Conservation (phyloP, 2,113 vertebrate species). For the Zosterops borbonicus region DNA sequence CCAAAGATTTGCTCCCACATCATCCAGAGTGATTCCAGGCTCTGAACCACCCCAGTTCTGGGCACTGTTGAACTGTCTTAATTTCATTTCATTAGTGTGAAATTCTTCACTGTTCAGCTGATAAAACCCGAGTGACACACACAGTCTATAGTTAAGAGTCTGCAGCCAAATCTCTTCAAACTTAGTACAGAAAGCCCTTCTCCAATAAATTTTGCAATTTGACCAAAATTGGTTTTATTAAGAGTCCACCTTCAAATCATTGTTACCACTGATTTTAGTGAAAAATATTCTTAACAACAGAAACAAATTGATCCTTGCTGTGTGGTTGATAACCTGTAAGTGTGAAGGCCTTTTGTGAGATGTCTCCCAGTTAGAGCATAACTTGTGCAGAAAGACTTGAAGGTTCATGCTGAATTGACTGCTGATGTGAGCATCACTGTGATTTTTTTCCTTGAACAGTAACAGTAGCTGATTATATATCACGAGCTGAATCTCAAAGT, state of each 20-base stretch:
- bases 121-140: neutral
- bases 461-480: constrained; percentile 99
- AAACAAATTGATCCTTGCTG: neutral
- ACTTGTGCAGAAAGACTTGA: constrained; percentile 3
- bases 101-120: neutral
- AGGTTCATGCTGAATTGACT: neutral
- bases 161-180: neutral
- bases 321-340: constrained; percentile 4
- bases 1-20: neutral
- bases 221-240: neutral
- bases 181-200: neutral
- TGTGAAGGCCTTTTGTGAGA: constrained; percentile 39
- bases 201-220: neutral
- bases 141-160: neutral
- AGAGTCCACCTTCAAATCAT: neutral
- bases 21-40: neutral
- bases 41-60: neutral
- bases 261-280: neutral
- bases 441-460: constrained; percentile 81
- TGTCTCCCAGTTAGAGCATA: neutral
- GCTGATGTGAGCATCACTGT: constrained; percentile 56
- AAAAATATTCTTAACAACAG: neutral
- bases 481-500: constrained; percentile 97
- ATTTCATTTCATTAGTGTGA: neutral
- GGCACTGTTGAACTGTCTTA: neutral